phyloP scores from a whole-genome alignment of 2,113 vertebrate genomes.

The Cyphomyrus discorhynchus region DNA sequence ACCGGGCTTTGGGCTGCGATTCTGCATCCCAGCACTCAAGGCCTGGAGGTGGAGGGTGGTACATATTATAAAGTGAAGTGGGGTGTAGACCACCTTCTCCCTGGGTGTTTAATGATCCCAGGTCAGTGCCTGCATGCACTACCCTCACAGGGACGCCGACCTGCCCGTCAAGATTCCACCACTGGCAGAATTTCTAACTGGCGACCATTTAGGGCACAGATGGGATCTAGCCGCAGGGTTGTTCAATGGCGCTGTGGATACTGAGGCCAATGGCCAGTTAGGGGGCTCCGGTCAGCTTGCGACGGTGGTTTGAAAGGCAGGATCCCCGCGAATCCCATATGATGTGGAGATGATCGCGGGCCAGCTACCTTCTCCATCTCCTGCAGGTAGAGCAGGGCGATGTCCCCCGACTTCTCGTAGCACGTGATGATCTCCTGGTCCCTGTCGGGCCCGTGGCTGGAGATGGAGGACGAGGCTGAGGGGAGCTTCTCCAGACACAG shows the following conservation, averaged over 20 bases:
- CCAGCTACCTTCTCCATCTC: constrained; percentile 86
- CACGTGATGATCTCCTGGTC: constrained; percentile 91
- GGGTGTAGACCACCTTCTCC: neutral
- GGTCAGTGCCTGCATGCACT: neutral
- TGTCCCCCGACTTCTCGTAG: constrained; percentile 96
- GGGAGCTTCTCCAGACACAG: constrained; percentile 90
- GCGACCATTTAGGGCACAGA: neutral
- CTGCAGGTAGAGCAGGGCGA: constrained; percentile 91
- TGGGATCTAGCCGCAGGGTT: neutral
- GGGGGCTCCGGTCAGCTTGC: neutral
- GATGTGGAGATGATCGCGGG: neutral
- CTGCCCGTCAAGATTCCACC: neutral
- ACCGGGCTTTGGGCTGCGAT: constrained; percentile 93
- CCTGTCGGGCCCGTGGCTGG: constrained; percentile 63
- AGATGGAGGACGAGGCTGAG: constrained; percentile 67
- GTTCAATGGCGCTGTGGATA: neutral
- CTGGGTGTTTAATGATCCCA: neutral
- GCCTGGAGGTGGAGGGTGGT: constrained; percentile 53
- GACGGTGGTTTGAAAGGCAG: neutral
- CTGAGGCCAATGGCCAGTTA: neutral
- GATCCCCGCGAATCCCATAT: neutral
- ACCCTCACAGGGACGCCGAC: neutral
- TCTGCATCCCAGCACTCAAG: constrained; percentile 83
- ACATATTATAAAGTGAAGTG: neutral
- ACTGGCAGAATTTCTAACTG: neutral